Percentiles rank a stretch among this genome's conserved stretches.
phyloP scores from a whole-genome alignment of 2,113 vertebrate species.

The Ahaetulla prasina region DNA sequence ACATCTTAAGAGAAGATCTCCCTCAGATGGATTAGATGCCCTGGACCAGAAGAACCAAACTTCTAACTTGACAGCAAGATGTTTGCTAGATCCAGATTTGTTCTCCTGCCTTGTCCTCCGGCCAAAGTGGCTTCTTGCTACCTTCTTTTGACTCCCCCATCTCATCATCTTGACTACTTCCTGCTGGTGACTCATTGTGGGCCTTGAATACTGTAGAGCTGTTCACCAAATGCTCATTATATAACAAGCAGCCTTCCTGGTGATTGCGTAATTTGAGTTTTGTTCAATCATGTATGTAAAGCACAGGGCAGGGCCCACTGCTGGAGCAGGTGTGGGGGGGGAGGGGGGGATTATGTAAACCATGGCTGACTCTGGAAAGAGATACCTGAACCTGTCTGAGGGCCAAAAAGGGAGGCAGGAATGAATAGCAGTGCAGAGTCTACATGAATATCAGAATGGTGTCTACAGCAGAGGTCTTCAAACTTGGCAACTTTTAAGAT shows the following conservation, averaged over 20 bases:
- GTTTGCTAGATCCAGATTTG: not conserved
- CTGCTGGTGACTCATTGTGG: not conserved
- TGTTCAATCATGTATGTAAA: constrained; percentile 54
- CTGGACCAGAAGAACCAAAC: not conserved
- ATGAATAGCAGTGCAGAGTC: not conserved
- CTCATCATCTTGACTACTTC: not conserved
- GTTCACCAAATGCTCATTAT: constrained; percentile 33
- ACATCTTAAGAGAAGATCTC: not conserved
- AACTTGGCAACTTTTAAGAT: too few relatives aligned
- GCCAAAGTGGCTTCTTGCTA: not conserved
- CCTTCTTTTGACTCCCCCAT: not conserved
- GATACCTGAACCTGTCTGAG: not conserved
- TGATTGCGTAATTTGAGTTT: constrained; percentile 47
- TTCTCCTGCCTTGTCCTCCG: not conserved
- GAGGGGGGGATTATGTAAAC: not conserved
- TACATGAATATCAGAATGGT: not conserved
- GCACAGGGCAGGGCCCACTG: constrained; percentile 2
- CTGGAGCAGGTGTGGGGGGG: not conserved
- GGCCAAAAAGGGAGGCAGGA: not conserved
- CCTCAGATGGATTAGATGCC: not conserved
- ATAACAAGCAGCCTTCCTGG: constrained; percentile 13
- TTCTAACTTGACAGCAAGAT: not conserved
- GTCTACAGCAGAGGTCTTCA: too few relatives aligned
- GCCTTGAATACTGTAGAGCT: not conserved
- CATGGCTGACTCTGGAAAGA: not conserved